Evolutionary conservation across 1,140 invertebrate genomes (phyloP).

Genomic region (Hylaeus volcanicus): DNA sequence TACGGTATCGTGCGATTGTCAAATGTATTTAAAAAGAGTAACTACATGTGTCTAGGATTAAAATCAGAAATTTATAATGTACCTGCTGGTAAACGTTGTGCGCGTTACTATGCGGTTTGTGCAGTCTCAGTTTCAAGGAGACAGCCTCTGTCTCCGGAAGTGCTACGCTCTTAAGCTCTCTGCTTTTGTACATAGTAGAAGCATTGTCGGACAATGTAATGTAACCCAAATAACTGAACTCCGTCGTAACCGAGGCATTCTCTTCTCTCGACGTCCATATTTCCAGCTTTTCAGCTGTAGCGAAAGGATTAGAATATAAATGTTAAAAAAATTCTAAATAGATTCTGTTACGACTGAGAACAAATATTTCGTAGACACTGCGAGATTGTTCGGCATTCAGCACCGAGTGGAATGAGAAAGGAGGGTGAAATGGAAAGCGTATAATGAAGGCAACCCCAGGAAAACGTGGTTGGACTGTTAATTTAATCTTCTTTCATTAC

Average conservation of each 20-base stretch:
- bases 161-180: conserved; percentile 92
- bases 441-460: conserved; percentile 30
- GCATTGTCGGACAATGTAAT: conserved; percentile 91
- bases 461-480: conserved; percentile 38
- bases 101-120: conserved; percentile 89
- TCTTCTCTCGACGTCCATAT: conserved; percentile 81
- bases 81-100: conserved; percentile 92
- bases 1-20: conserved; percentile 59
- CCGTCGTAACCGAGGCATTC: conserved; percentile 71
- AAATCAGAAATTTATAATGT: conserved; percentile 52
- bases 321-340: too few relatives aligned
- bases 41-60: not conserved
- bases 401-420: conserved; percentile 7
- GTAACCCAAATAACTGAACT: conserved; percentile 89
- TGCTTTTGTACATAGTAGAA: conserved; percentile 89
- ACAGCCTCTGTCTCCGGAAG: conserved; percentile 88
- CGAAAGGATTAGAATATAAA: not conserved
- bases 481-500: conserved; percentile 47
- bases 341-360: not conserved
- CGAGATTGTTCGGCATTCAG: not conserved
- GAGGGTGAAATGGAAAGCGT: conserved; percentile 1
- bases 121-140: conserved; percentile 91
- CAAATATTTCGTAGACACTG: not conserved
- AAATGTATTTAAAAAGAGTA: not conserved
- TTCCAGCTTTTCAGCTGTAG: conserved; percentile 83